Conservation (phyloP, 2,113 vertebrate genomes). For the Carollia perspicillata region DNA sequence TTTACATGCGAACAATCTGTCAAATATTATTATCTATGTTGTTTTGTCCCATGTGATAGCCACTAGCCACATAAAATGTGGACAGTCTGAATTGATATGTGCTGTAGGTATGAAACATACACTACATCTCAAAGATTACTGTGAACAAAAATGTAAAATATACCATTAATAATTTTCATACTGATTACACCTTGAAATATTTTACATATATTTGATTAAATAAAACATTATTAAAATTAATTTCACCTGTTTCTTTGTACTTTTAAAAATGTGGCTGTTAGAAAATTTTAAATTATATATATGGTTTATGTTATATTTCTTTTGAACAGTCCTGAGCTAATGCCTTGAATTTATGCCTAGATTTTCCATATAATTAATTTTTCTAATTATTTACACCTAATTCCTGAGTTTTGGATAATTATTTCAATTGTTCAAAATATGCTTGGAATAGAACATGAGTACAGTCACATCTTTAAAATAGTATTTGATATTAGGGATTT, state of each 20-base stretch:
- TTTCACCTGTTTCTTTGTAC: neutral
- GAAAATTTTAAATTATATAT: neutral
- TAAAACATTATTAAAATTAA: constrained; percentile 22
- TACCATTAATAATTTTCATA: neutral
- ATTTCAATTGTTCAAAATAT: constrained; percentile 18
- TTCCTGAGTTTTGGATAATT: neutral
- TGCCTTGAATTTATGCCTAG: neutral
- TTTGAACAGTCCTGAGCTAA: constrained; percentile 9
- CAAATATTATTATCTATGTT: neutral
- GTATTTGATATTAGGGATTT: neutral
- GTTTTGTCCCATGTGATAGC: neutral
- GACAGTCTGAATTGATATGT: neutral
- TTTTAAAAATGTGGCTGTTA: constrained; percentile 11
- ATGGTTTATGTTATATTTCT: neutral
- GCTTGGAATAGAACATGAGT: neutral
- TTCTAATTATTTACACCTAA: neutral
- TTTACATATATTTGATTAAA: neutral
- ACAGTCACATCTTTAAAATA: neutral
- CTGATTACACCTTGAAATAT: neutral
- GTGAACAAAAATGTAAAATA: neutral
- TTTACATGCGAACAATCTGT: neutral
- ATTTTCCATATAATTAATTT: constrained; percentile 17
- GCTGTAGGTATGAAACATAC: neutral
- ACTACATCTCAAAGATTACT: neutral
- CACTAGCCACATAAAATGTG: neutral